Conservation (phyloP, 2,797 vertebrate genomes). For the Sebastolobus altivelis region DNA sequence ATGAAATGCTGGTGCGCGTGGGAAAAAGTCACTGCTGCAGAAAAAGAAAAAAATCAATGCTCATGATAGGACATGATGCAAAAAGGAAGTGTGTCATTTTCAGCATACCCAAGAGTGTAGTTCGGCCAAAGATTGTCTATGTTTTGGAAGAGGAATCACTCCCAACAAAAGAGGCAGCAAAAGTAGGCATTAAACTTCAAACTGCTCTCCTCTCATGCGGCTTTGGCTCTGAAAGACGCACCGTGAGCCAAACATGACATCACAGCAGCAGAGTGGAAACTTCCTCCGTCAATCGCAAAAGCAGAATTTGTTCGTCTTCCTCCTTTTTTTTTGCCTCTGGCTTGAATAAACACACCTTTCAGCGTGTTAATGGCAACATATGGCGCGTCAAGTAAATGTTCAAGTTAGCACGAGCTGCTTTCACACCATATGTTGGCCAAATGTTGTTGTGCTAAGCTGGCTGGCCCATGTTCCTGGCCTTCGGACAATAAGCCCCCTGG, state of each 20-base stretch:
- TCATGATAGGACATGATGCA: constrained; percentile 42
- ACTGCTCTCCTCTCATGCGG: constrained; percentile 10
- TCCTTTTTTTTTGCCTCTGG: neutral
- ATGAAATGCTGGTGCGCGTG: constrained; percentile 50
- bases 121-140: constrained; percentile 42
- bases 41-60: constrained; percentile 2
- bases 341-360: constrained; percentile 28
- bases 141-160: constrained; percentile 38
- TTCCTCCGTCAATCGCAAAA: constrained; percentile 3
- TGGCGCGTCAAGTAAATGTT: constrained; percentile 30
- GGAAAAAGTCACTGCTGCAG: constrained; percentile 32
- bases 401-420: constrained; percentile 17
- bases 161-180: neutral
- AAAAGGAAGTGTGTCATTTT: constrained; percentile 52
- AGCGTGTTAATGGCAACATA: constrained; percentile 36
- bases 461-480: constrained; percentile 16
- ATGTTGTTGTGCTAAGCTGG: constrained; percentile 49
- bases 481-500: constrained; percentile 4
- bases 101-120: constrained; percentile 32
- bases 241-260: constrained; percentile 30
- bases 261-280: constrained; percentile 21
- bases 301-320: neutral
- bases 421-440: constrained; percentile 52
- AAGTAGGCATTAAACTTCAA: constrained; percentile 2
- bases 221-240: constrained; percentile 7